Conservation (phyloP, 2,888 invertebrate species). For the Epistrophe eligans region DNA sequence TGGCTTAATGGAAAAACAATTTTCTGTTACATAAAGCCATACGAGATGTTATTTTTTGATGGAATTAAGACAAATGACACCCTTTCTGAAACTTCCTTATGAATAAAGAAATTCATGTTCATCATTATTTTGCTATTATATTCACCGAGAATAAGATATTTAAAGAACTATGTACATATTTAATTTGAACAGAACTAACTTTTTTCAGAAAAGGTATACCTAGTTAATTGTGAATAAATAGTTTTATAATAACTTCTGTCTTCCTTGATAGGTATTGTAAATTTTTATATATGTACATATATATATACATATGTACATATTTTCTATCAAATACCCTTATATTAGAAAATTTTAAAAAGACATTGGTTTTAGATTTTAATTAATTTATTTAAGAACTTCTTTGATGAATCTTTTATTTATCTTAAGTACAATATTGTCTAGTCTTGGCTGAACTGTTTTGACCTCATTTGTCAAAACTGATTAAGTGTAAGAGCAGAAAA, state of each 20-base stretch:
- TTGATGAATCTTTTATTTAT: neutral
- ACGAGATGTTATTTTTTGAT: slow-evolving; percentile 17
- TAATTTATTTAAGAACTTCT: neutral
- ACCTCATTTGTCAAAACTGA: neutral
- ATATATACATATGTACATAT: too few relatives aligned
- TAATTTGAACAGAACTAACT: neutral
- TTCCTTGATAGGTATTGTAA: too few relatives aligned
- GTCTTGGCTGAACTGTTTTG: neutral
- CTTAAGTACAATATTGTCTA: neutral
- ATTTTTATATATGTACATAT: too few relatives aligned
- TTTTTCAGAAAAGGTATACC: neutral
- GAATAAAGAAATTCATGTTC: neutral
- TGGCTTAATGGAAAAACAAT: slow-evolving; percentile 35
- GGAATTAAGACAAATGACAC: slow-evolving; percentile 41
- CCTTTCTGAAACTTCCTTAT: slow-evolving; percentile 19
- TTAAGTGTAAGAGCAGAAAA: neutral
- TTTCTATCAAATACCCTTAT: too few relatives aligned
- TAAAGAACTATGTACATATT: neutral
- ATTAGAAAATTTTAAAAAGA: too few relatives aligned
- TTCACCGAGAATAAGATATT: neutral
- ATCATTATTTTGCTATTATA: slow-evolving; percentile 39
- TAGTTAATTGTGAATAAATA: neutral
- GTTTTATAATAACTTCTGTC: neutral
- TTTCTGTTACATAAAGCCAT: slow-evolving; percentile 1
- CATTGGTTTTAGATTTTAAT: too few relatives aligned